Conservation (phyloP, 2,113 vertebrate genomes). For the Fregetta grallaria region DNA sequence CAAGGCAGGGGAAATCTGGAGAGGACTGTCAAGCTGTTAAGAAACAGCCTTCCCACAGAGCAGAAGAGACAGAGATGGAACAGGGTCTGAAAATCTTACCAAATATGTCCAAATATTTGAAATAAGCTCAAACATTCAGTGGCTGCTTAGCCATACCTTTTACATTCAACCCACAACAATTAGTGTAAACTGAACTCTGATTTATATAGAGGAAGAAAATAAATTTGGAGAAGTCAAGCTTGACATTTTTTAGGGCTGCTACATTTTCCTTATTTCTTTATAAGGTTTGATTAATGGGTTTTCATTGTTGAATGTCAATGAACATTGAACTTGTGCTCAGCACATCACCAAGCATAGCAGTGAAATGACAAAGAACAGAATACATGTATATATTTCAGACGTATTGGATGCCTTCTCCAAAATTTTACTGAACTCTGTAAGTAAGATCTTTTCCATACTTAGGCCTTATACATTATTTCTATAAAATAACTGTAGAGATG, state of each 20-base stretch:
- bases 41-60: slow-evolving; percentile 62
- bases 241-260: not conserved
- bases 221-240: slow-evolving; percentile 17
- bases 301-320: not conserved
- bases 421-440: not conserved
- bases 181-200: slow-evolving; percentile 5
- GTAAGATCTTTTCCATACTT: not conserved
- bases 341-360: not conserved
- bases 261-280: slow-evolving; percentile 27
- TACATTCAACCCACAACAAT: slow-evolving; percentile 13
- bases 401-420: not conserved
- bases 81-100: slow-evolving; percentile 54
- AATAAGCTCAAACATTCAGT: slow-evolving; percentile 44
- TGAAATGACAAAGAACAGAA: slow-evolving; percentile 24
- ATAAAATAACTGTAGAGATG: not conserved
- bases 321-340: slow-evolving; percentile 1
- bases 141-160: slow-evolving; percentile 51
- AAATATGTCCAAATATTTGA: slow-evolving; percentile 61
- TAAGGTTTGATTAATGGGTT: slow-evolving; percentile 17
- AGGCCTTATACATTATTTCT: not conserved
- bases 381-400: not conserved
- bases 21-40: slow-evolving; percentile 42
- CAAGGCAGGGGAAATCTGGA: not conserved
- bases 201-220: slow-evolving; percentile 29
- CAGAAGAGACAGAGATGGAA: slow-evolving; percentile 51